These are phyloP conservation scores for Xenus cinereus DNA, from an alignment of 2,113 vertebrate species.

Conservation along the genomic window DNA sequence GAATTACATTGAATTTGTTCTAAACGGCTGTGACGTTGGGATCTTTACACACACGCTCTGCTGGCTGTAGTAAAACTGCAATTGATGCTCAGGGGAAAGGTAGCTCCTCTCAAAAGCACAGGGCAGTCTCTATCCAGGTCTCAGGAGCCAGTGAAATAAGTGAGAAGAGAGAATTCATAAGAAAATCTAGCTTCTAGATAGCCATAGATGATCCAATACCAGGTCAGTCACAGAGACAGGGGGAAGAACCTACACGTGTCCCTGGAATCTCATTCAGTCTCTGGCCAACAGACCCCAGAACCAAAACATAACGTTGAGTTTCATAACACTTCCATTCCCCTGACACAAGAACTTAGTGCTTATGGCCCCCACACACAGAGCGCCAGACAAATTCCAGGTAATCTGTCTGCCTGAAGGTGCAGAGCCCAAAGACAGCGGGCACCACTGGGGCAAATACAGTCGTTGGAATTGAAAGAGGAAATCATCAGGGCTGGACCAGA, in stretches of 20 bases:
- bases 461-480: neutral
- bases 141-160: neutral
- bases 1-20: conserved; percentile 44
- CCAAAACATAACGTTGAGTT: neutral
- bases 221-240: neutral
- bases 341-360: neutral
- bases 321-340: neutral
- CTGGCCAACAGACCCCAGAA: neutral
- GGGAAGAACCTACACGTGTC: neutral
- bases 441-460: neutral
- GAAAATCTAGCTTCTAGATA: neutral
- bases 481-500: neutral
- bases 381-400: neutral
- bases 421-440: neutral
- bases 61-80: neutral
- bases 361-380: neutral
- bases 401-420: neutral
- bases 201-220: neutral
- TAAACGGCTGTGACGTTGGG: neutral
- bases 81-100: neutral
- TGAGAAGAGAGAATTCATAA: neutral
- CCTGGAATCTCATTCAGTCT: neutral
- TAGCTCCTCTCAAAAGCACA: neutral
- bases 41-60: neutral
- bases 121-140: neutral